Evolutionary conservation across 2,888 invertebrate genomes (phyloP), one percentile per base, ranked within the genome.

Genomic region (Calliphora vomitoria): DNA sequence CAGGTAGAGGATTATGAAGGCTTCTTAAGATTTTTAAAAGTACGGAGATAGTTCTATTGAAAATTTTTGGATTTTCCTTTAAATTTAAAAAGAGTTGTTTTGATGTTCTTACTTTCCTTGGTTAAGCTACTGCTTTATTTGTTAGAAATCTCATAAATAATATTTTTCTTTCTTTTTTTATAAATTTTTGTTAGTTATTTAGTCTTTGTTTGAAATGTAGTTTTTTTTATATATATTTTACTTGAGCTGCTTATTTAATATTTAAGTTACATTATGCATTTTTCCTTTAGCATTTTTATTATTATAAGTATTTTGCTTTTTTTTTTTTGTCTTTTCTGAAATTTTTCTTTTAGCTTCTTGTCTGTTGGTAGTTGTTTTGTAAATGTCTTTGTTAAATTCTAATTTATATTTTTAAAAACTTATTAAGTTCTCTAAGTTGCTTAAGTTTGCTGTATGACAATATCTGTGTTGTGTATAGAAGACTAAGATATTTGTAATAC

Each of bases 371-470:
- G 20, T 20, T 66, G 41, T 1, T 20, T 10, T 11, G 3, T 25
- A 47, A 8, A 50, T 60, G 64, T 50, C 62, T 64, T 47, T 47
- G 15, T 41, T 15, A 25, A 66, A 66, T 38, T 66, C 53, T 66
- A 41, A 66, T 53, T 76, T 76, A 76, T 76, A 66, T 66, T 41
- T 50, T 25, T 53, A 71, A 53, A 15, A 53, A 66, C 53, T 66
- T 78, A 53, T 66, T 64, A 66, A 53, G 53, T 55, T 66, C 3
- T 41, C n/a, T 50, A n/a, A 75, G 60, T 44, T 47, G 10, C 13
- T 44, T 66, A 50, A n/a, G 50, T 50, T 50, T 50, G 15, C n/a
- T 50, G n/a, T 50, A 5, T 50, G 5, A n/a, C 4, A 50, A 50
- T n/a, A 50, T 50, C 5, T 50, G 13, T 50, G n/a, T 50, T 50